A percentile compares a stretch with the other conserved stretches of the same genome.
phyloP scores from a whole-genome alignment of 2,888 invertebrate species.

The Tridacna crocea region DNA sequence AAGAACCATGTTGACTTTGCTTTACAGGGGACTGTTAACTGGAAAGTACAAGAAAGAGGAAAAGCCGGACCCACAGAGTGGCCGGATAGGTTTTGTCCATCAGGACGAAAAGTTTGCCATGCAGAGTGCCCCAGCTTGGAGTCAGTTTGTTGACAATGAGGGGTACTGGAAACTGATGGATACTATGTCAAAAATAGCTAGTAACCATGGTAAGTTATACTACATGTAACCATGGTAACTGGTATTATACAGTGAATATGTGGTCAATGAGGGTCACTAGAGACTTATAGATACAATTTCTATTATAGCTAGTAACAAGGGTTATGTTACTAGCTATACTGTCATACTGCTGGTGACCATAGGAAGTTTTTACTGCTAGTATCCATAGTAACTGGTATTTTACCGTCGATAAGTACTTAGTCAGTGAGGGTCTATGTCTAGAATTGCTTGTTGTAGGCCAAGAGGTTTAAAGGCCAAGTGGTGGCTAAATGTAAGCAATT shows the following conservation, averaged over 20 bases:
- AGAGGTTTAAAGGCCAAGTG: too few relatives aligned
- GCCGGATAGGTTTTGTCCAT: slow-evolving; percentile 47
- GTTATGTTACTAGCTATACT: slow-evolving; percentile 25
- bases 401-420: not conserved
- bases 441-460: slow-evolving; percentile 47
- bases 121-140: slow-evolving; percentile 63
- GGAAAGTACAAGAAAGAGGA: slow-evolving; percentile 63
- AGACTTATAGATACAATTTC: slow-evolving; percentile 51
- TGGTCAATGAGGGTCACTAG: slow-evolving; percentile 45
- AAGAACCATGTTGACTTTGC: too few relatives aligned
- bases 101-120: slow-evolving; percentile 44
- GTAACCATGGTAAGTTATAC: slow-evolving; percentile 45
- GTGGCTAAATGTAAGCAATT: too few relatives aligned
- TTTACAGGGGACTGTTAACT: slow-evolving; percentile 60
- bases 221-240: not conserved
- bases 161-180: slow-evolving; percentile 62
- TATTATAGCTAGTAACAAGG: slow-evolving; percentile 47
- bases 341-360: not conserved
- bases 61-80: slow-evolving; percentile 37
- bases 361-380: not conserved
- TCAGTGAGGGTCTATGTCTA: slow-evolving; percentile 47
- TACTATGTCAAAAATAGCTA: slow-evolving; percentile 44
- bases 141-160: slow-evolving; percentile 50
- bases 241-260: not conserved
- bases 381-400: not conserved